Conservation (phyloP, 2,888 invertebrate genomes). For the Ellobium chinense region DNA sequence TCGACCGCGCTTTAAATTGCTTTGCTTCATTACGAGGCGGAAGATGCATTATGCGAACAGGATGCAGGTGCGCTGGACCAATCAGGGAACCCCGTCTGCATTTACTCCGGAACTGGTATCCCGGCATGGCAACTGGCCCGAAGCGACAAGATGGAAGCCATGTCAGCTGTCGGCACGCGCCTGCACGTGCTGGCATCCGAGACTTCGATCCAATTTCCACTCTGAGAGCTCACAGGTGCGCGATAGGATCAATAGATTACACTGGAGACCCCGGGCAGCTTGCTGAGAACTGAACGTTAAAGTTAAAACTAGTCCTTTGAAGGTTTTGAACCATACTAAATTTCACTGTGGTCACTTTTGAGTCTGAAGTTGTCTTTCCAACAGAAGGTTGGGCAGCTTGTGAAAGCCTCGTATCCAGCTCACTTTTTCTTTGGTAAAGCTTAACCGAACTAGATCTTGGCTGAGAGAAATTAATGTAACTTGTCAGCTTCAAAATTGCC, state of each 20-base stretch:
- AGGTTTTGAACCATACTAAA: no score
- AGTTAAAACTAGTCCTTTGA: no score
- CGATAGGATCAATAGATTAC: neutral
- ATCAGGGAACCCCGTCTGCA: constrained; percentile 31
- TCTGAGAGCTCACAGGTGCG: constrained; percentile 44
- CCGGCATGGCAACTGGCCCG: constrained; percentile 27
- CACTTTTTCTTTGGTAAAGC: no score
- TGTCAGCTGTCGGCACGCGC: constrained; percentile 42
- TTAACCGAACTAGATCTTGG: no score
- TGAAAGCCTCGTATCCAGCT: no score
- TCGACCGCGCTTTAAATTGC: constrained; percentile 37
- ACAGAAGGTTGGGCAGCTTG: no score
- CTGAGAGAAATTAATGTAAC: no score
- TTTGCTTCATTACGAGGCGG: constrained; percentile 42
- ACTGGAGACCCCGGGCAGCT: no score
- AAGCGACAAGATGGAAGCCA: constrained; percentile 41
- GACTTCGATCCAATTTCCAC: constrained; percentile 31
- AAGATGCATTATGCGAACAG: constrained; percentile 45
- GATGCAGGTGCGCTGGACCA: constrained; percentile 46
- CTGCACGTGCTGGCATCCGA: constrained; percentile 44
- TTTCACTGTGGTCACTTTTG: no score
- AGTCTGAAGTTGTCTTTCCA: no score
- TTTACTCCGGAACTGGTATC: constrained; percentile 47
- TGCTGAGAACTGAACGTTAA: no score
- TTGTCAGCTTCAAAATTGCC: no score